Conservation (phyloP, 2,113 vertebrate genomes). For the Cheilinus undulatus region DNA sequence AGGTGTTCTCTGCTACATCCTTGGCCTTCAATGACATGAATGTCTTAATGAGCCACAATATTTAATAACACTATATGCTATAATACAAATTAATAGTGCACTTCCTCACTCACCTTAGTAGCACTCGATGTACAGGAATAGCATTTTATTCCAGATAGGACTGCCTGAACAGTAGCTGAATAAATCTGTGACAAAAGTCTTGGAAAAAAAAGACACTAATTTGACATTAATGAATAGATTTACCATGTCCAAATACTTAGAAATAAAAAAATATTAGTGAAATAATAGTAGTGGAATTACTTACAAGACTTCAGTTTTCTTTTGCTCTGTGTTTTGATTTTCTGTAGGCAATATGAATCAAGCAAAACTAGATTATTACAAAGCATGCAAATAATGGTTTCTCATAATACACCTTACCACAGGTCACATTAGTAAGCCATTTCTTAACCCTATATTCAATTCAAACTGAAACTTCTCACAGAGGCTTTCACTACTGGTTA, state of each 20-base stretch:
- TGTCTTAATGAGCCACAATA: constrained; percentile 1
- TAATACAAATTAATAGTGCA: not conserved
- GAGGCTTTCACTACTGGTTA: not conserved
- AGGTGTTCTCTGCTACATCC: constrained; percentile 88
- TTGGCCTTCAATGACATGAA: constrained; percentile 85
- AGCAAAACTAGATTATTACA: not conserved
- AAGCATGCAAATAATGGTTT: no score
- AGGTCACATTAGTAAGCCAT: not conserved
- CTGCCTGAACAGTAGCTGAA: constrained; percentile 90
- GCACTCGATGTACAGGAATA: constrained; percentile 88
- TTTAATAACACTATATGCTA: not conserved
- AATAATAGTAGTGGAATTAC: constrained; percentile 58
- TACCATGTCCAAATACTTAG: not conserved
- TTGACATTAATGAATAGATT: not conserved
- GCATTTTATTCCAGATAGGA: constrained; percentile 92
- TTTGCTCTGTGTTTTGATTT: constrained; percentile 79
- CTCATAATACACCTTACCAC: not conserved
- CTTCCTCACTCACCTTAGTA: constrained; percentile 86
- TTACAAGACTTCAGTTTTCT: constrained; percentile 90
- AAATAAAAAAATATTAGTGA: not conserved
- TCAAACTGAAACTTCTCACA: no score
- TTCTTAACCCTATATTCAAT: not conserved
- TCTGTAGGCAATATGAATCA: constrained; percentile 76
- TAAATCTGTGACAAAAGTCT: constrained; percentile 93
- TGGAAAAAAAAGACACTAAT: constrained; percentile 20